A percentile compares a stretch with the other conserved stretches of the same genome.
Evolutionary conservation across 2,888 invertebrate genomes (phyloP).

Genomic region (Dimorphilus gyrociliatus): DNA sequence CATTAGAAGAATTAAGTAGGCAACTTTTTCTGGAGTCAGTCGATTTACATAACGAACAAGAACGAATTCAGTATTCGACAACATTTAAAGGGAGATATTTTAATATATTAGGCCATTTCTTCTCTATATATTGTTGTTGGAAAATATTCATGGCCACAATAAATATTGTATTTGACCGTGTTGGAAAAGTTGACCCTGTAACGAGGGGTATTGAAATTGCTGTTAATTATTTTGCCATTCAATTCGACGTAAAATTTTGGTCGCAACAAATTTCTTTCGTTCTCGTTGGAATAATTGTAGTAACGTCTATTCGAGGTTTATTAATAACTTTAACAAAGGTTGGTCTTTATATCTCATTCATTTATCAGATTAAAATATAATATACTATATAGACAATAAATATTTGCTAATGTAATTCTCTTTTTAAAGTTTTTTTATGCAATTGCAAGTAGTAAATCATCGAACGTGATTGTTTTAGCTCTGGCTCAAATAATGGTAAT

Average conservation of each 20-base stretch:
- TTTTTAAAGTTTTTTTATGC: conserved; percentile 86
- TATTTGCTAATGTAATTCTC: conserved; percentile 4
- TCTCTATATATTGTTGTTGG: conserved; percentile 93
- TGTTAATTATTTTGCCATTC: conserved; percentile 84
- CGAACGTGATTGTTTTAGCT: conserved; percentile 87
- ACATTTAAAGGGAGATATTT: conserved; percentile 96
- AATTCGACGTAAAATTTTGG: conserved; percentile 81
- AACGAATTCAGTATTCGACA: conserved; percentile 59
- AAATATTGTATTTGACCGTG: conserved; percentile 95
- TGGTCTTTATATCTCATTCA: conserved; percentile 11
- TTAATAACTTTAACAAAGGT: conserved; percentile 92
- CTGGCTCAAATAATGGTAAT: conserved; percentile 89
- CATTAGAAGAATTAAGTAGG: conserved; percentile 73
- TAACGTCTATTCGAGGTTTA: conserved; percentile 89
- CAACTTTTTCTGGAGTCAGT: conserved; percentile 92
- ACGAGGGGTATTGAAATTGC: conserved; percentile 88
- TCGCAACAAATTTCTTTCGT: conserved; percentile 96
- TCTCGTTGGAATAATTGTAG: conserved; percentile 87
- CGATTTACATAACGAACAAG: conserved; percentile 75
- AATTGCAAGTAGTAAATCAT: conserved; percentile 94
- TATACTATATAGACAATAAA: background rate
- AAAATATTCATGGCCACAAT: conserved; percentile 97
- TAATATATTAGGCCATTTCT: conserved; percentile 92
- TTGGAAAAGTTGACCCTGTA: conserved; percentile 94
- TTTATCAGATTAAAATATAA: conserved; percentile 3